These are phyloP conservation scores for Fissipunctia ypsillon DNA, from an alignment of 2,888 invertebrate species.

Conservation along the genomic window DNA sequence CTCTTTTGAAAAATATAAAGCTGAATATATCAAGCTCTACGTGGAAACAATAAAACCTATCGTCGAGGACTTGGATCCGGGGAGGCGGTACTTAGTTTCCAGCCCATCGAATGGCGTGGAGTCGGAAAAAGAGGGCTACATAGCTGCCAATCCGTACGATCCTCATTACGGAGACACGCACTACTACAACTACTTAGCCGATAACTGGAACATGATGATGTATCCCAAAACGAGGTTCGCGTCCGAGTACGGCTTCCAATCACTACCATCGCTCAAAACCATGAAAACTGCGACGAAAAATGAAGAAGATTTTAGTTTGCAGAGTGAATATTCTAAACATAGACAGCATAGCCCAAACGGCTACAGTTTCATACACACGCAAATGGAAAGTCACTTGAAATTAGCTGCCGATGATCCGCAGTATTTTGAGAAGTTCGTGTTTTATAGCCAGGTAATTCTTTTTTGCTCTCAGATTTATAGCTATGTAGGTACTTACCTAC, in stretches of 20 bases:
- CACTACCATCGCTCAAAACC: slow-evolving; percentile 94
- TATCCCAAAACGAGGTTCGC: slow-evolving; percentile 96
- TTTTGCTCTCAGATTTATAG: not conserved
- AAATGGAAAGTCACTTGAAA: slow-evolving; percentile 92
- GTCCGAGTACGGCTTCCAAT: slow-evolving; percentile 99
- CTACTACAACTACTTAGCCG: slow-evolving; percentile 95
- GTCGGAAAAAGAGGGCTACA: slow-evolving; percentile 93
- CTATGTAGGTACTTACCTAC: not conserved
- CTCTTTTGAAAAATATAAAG: slow-evolving; percentile 90
- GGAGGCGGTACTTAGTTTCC: slow-evolving; percentile 94
- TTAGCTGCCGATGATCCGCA: slow-evolving; percentile 87
- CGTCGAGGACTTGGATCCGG: slow-evolving; percentile 91
- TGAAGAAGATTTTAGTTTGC: slow-evolving; percentile 86
- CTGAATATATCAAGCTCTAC: slow-evolving; percentile 96
- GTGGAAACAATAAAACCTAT: slow-evolving; percentile 93
- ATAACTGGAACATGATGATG: slow-evolving; percentile 95
- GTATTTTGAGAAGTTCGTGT: slow-evolving; percentile 93
- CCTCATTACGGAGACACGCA: slow-evolving; percentile 97
- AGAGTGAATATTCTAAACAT: slow-evolving; percentile 92
- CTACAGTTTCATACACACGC: slow-evolving; percentile 90
- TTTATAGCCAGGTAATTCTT: slow-evolving; percentile 94
- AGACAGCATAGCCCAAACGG: slow-evolving; percentile 97
- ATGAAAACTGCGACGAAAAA: slow-evolving; percentile 91
- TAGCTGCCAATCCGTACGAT: slow-evolving; percentile 94
- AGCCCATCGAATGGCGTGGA: slow-evolving; percentile 97